Conservation (phyloP, 2,113 vertebrate genomes). For the Callospermophilus lateralis region DNA sequence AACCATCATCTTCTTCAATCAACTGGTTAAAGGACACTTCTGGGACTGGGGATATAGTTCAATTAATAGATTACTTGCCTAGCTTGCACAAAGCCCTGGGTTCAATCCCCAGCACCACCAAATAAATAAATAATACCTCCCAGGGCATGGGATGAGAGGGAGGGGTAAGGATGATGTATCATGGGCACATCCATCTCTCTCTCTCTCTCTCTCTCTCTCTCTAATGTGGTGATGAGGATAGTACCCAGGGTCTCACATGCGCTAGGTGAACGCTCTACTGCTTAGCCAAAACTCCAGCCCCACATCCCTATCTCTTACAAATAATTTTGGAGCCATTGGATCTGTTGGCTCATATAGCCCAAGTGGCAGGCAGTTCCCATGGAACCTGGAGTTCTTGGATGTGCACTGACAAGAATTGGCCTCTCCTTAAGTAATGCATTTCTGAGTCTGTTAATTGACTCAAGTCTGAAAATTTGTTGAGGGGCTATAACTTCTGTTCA, state of each 20-base stretch:
- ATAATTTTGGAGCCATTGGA: too few relatives aligned
- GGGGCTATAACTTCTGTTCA: background rate
- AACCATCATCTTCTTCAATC: background rate
- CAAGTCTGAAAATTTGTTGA: background rate
- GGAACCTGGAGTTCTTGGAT: too few relatives aligned
- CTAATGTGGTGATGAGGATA: too few relatives aligned
- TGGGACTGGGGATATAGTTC: too few relatives aligned
- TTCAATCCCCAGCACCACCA: too few relatives aligned
- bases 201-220: background rate
- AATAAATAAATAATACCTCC: too few relatives aligned
- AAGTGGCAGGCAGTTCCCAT: background rate
- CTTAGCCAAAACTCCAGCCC: too few relatives aligned
- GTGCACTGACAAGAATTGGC: background rate
- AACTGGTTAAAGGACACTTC: fast-evolving
- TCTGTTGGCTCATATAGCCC: background rate
- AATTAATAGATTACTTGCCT: too few relatives aligned
- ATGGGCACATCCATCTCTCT: background rate
- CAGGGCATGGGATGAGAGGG: background rate
- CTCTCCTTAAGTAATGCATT: background rate
- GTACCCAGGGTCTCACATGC: too few relatives aligned
- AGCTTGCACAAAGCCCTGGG: too few relatives aligned
- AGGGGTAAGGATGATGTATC: background rate
- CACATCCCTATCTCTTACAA: background rate
- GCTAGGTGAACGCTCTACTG: too few relatives aligned
- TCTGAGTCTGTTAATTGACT: background rate